Evolutionary conservation across 2,888 invertebrate species (phyloP).

Genomic region (Oligia fasciuncula): DNA sequence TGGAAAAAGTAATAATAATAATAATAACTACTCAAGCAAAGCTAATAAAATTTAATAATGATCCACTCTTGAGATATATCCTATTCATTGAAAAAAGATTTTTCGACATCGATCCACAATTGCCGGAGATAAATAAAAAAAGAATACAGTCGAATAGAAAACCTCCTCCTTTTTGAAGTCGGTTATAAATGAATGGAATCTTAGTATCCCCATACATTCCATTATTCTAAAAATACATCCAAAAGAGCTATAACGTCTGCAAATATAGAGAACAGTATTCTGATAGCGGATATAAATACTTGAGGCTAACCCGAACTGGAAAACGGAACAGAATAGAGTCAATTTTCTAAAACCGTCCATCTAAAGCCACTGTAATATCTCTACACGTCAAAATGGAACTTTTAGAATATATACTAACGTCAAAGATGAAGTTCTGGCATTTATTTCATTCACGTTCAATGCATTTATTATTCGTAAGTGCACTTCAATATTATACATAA

Average conservation of each 20-base stretch:
- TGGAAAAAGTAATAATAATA: not conserved
- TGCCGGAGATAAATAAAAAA: not conserved
- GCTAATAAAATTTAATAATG: not conserved
- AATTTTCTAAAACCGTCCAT: constrained; percentile 53
- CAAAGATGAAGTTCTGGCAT: constrained; percentile 36
- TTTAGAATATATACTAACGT: constrained; percentile 27
- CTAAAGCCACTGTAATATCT: constrained; percentile 45
- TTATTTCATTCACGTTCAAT: constrained; percentile 31
- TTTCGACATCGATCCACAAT: not conserved
- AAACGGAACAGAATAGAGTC: constrained; percentile 30
- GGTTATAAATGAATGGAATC: not conserved
- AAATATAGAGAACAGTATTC: constrained; percentile 40
- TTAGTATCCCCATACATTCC: constrained; percentile 2
- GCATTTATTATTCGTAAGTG: constrained; percentile 26
- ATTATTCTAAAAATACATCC: constrained; percentile 30
- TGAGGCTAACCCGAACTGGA: constrained; percentile 33
- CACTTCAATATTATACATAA: too few species aligned
- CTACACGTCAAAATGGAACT: constrained; percentile 44
- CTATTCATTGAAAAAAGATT: not conserved
- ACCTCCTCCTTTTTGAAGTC: not conserved
- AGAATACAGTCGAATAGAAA: too few species aligned
- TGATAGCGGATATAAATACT: constrained; percentile 55
- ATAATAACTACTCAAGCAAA: not conserved
- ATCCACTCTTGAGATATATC: not conserved
- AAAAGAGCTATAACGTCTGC: constrained; percentile 31